Evolutionary conservation across 2,113 vertebrate genomes (phyloP), one percentile per base, ranked within the genome.

Genomic region (Istiophorus platypterus): DNA sequence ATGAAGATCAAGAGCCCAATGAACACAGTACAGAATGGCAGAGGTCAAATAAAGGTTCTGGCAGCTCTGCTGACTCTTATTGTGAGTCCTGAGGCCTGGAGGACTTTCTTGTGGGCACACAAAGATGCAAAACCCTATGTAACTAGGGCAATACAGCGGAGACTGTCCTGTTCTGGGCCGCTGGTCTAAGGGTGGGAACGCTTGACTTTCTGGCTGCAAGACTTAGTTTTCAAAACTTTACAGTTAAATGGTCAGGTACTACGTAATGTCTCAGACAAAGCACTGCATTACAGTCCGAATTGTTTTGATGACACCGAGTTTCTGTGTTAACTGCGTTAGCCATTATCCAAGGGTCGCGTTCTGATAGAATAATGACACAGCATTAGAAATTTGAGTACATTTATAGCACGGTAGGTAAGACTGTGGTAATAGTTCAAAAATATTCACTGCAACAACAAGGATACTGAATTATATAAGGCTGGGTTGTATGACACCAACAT

Each of bases 41-140:
- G 69, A 78, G 89, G 78, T 89, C 78, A 76, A 26, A 18, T 69
- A 77, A 82, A 86, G 73, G 81, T 82, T 68, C 31, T 7, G 0
- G 14, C 27, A 13, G 66, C 71, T 81, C 56, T 51, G 39, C n/a
- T 70, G 84, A 74, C 72, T 85, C 80, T 82, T 80, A 78, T 15
- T 56, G 72, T 72, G 74, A 85, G 20, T 69, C 67, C 7, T 12
- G 11, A 72, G 31, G 65, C 72, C 84, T 42, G 67, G 45, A 79
- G 82, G 82, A 84, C 61, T 81, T 89, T 62, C 39, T 47, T 26
- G 26, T 34, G 47, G 26, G 3, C 2, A 18, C 59, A 76, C 42
- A 72, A 41, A 78, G 26, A 78, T 34, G 15, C 54, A 66, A 27
- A 66, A 59, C 41, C 66, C 66, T 22, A 15, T 54, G 51, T 62